Percentiles rank a stretch among this genome's conserved stretches.
Conservation (phyloP, 2,888 invertebrate genomes). For the Diaprepes abbreviatus region DNA sequence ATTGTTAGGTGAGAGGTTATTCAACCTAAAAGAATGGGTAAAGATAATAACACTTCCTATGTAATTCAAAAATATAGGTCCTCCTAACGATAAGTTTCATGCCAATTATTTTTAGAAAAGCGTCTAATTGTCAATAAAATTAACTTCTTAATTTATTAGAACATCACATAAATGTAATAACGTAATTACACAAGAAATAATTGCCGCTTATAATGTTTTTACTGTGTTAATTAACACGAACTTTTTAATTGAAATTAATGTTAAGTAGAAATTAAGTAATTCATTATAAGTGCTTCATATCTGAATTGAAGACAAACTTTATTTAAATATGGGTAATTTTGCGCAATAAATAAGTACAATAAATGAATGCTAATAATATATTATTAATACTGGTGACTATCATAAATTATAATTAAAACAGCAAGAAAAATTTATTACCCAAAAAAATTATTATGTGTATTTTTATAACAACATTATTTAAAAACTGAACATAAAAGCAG, state of each 20-base stretch:
- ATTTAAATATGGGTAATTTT: constrained; percentile 46
- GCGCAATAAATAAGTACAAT: not conserved
- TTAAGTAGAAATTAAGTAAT: constrained; percentile 21
- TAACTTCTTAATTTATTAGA: constrained; percentile 33
- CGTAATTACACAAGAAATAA: constrained; percentile 37
- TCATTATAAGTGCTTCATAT: constrained; percentile 8
- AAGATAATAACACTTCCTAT: too few relatives aligned
- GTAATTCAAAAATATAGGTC: too few relatives aligned
- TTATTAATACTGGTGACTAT: too few relatives aligned
- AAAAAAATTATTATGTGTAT: too few relatives aligned
- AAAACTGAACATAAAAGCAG: too few relatives aligned
- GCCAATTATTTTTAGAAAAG: not conserved
- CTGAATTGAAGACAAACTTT: not conserved
- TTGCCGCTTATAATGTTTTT: constrained; percentile 23
- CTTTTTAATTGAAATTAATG: constrained; percentile 24
- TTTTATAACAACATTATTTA: too few relatives aligned
- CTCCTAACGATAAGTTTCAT: too few relatives aligned
- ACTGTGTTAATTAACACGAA: constrained; percentile 20
- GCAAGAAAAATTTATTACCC: too few relatives aligned
- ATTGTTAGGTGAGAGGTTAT: too few relatives aligned
- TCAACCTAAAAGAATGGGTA: too few relatives aligned
- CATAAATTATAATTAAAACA: too few relatives aligned
- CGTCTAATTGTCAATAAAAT: not conserved
- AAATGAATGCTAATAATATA: too few relatives aligned
- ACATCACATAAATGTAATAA: constrained; percentile 33